phyloP scores from a whole-genome alignment of 2,888 invertebrate species.

The Drosophila trichaetosa region DNA sequence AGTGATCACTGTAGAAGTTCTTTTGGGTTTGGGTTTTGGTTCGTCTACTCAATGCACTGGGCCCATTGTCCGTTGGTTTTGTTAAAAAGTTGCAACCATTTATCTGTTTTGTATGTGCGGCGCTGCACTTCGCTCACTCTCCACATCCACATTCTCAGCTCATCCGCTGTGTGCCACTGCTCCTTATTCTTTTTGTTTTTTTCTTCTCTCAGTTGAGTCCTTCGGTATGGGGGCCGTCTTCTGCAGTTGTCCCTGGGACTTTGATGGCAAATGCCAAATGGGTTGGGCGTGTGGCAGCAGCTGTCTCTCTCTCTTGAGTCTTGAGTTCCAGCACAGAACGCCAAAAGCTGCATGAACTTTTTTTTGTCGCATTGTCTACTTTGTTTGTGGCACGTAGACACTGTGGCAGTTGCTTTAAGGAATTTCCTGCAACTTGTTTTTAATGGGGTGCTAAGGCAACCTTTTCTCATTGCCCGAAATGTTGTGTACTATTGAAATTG shows the following conservation, averaged over 20 bases:
- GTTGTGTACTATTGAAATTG: slow-evolving; percentile 35
- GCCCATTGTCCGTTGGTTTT: slow-evolving; percentile 55
- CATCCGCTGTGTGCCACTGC: slow-evolving; percentile 26
- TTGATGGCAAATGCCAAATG: slow-evolving; percentile 43
- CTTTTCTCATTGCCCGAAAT: slow-evolving; percentile 7
- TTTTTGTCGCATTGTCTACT: slow-evolving; percentile 61
- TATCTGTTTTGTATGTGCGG: slow-evolving; percentile 73
- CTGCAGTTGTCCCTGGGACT: slow-evolving; percentile 40
- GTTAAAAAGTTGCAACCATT: slow-evolving; percentile 76
- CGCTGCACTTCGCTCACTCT: slow-evolving; percentile 22
- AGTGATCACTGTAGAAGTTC: background rate
- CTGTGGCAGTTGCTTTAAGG: slow-evolving; percentile 50
- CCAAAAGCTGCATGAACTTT: slow-evolving; percentile 58
- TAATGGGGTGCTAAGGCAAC: slow-evolving; percentile 13
- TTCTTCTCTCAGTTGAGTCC: slow-evolving; percentile 15
- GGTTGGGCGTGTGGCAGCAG: slow-evolving; percentile 11
- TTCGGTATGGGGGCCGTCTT: slow-evolving; percentile 43
- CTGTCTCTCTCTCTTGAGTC: slow-evolving; percentile 17
- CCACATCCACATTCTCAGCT: slow-evolving; percentile 46
- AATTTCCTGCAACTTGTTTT: slow-evolving; percentile 36
- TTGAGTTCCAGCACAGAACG: slow-evolving; percentile 27
- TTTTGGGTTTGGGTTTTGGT: background rate
- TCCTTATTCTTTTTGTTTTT: background rate
- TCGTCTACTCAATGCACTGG: slow-evolving; percentile 66
- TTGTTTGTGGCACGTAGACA: slow-evolving; percentile 50